These are phyloP conservation scores for Stenoptilia bipunctidactyla DNA, from an alignment of 2,888 invertebrate species.

Conservation along the genomic window DNA sequence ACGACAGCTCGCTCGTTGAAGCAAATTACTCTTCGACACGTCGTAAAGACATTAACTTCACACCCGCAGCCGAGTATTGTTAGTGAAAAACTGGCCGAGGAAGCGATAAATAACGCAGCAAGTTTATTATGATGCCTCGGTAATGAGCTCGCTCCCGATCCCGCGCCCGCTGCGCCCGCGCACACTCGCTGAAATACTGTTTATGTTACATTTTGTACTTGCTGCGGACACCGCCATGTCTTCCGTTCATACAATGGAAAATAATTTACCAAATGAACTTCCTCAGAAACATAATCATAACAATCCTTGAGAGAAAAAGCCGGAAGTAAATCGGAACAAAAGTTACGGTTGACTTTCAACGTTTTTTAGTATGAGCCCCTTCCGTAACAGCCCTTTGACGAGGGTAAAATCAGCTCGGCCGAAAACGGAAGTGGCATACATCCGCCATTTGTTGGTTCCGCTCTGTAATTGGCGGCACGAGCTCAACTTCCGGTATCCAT, in stretches of 20 bases:
- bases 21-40: conserved; percentile 49
- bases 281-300: too few relatives aligned
- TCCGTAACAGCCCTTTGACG: conserved; percentile 55
- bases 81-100: conserved; percentile 62
- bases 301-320: too few relatives aligned
- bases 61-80: conserved; percentile 48
- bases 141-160: conserved; percentile 37
- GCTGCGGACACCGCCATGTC: too few relatives aligned
- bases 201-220: too few relatives aligned
- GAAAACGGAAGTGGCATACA: conserved; percentile 66
- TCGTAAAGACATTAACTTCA: conserved; percentile 57
- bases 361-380: conserved; percentile 55
- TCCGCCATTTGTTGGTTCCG: conserved; percentile 44
- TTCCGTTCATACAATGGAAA: too few relatives aligned
- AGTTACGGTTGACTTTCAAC: conserved; percentile 49
- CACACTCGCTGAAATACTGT: too few relatives aligned
- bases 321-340: conserved; percentile 28
- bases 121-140: conserved; percentile 58
- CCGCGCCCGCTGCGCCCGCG: background rate
- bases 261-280: too few relatives aligned
- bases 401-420: conserved; percentile 49
- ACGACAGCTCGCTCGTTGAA: conserved; percentile 33
- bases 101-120: conserved; percentile 65
- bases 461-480: conserved; percentile 56
- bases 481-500: conserved; percentile 42